These are phyloP conservation scores for Ahaetulla prasina DNA, from an alignment of 2,113 vertebrate species.

Conservation along the genomic window DNA sequence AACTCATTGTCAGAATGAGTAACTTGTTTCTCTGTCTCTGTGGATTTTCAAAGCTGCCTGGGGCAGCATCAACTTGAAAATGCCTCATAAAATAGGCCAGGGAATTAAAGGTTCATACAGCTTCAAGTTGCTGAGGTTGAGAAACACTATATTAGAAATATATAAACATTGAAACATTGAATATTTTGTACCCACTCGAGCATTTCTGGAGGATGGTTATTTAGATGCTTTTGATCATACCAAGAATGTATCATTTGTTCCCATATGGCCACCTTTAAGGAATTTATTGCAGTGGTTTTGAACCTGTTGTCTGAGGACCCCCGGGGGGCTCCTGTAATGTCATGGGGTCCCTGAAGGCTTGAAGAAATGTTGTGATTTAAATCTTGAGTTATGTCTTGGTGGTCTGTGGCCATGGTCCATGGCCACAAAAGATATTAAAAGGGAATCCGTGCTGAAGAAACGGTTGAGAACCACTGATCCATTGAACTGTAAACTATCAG, in stretches of 20 bases:
- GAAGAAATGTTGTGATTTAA: neutral
- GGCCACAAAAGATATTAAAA: neutral
- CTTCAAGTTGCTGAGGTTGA: neutral
- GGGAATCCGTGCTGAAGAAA: neutral
- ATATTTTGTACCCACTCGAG: neutral
- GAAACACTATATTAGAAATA: neutral
- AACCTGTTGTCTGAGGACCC: neutral
- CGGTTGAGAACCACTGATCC: neutral
- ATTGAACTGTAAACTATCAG: conserved; percentile 47
- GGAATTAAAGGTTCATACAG: neutral
- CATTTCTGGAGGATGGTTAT: neutral
- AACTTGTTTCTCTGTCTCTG: neutral
- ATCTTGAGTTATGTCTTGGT: neutral
- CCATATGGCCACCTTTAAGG: conserved; percentile 34
- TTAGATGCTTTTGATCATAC: neutral
- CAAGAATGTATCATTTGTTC: neutral
- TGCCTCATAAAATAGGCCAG: neutral
- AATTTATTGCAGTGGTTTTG: conserved; percentile 18
- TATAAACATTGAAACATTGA: conserved; percentile 24
- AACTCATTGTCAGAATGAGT: neutral
- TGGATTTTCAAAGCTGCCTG: neutral
- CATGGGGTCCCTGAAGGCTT: neutral
- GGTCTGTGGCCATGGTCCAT: neutral
- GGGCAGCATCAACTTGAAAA: neutral
- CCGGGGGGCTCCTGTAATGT: too few species aligned